Evolutionary conservation across 2,888 invertebrate genomes (phyloP), one percentile per base, ranked within the genome.

Genomic region (Chloroclystis v-ata): DNA sequence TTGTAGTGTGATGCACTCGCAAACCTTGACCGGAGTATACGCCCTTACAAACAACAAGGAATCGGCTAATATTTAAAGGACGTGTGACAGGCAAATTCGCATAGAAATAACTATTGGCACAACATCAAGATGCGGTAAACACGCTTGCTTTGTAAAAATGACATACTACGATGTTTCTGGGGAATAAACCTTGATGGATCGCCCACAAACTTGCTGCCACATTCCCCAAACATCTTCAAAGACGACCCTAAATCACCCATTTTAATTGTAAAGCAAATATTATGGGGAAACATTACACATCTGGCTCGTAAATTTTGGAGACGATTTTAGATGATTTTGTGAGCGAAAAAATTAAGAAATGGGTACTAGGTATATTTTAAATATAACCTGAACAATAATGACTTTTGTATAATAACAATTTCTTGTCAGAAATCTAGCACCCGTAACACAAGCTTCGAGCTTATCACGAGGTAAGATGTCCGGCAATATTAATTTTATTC

Each of bases 31-130:
- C n/a, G n/a, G n/a, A n/a, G n/a, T n/a, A n/a, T n/a, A n/a, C n/a
- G n/a, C n/a, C n/a, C n/a, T n/a, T n/a, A 13, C 9, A 14, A 5
- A 13, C 13, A 10, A 6, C 10, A 14, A 16, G 32, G 1, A 33
- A 33, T 33, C 14, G 9, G n/a, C 32, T 14, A n/a, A 33, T 16
- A 12, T 28, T 14, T 38, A 14, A 28, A 28, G 26, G 14, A 28
- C 28, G 38, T 60, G 58, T 49, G 63, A 59, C 57, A 57, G 57
- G 57, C 56, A 40, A 54, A 59, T 59, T 64, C 55, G 65, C 66
- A 61, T 79, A 68, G 75, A 82, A 84, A 82, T 83, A 84, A 73
- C 73, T 59, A 76, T 81, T 84, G 85, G 85, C 85, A 83, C 74
- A 53, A 59, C 68, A 61, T 82, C 84, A 84, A 81, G 50, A 59